Conservation (phyloP, 2,888 invertebrate species). For the Trissonchulus sp. region DNA sequence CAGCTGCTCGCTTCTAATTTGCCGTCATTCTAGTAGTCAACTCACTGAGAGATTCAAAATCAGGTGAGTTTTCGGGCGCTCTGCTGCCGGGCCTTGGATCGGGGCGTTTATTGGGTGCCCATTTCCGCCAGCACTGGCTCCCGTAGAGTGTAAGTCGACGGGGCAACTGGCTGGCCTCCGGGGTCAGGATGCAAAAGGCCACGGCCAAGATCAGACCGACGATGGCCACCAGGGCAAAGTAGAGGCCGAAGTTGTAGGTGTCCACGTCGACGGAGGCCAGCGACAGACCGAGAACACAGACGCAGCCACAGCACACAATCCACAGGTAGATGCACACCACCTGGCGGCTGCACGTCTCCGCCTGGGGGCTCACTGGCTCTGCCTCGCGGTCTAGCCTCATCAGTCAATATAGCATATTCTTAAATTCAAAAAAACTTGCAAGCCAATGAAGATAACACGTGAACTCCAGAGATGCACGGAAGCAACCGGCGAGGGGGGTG, state of each 20-base stretch:
- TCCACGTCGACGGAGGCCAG: conserved; percentile 4
- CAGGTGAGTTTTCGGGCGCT: background rate
- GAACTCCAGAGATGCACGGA: too few species aligned
- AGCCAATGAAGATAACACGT: too few species aligned
- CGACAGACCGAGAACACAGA: conserved; percentile 1
- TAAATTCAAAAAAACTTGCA: too few species aligned
- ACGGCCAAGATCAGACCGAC: background rate
- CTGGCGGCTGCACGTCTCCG: background rate
- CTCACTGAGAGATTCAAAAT: too few species aligned
- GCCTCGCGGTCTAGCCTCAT: too few species aligned
- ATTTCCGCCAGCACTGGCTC: too few species aligned
- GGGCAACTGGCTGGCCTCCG: background rate
- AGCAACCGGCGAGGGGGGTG: too few species aligned
- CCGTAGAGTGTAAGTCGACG: background rate
- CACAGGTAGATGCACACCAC: background rate
- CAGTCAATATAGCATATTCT: too few species aligned
- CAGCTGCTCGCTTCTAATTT: too few species aligned
- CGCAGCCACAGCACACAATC: background rate
- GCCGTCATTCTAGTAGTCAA: too few species aligned
- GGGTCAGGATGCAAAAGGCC: conserved; percentile 12
- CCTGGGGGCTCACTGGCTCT: too few species aligned
- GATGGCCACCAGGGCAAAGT: conserved; percentile 24
- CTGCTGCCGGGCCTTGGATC: background rate
- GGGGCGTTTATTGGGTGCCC: too few species aligned
- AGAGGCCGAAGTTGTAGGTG: conserved; percentile 23